Base-by-base conservation (phyloP, 1,140 invertebrate species). In the Bombus vancouverensis region DNA sequence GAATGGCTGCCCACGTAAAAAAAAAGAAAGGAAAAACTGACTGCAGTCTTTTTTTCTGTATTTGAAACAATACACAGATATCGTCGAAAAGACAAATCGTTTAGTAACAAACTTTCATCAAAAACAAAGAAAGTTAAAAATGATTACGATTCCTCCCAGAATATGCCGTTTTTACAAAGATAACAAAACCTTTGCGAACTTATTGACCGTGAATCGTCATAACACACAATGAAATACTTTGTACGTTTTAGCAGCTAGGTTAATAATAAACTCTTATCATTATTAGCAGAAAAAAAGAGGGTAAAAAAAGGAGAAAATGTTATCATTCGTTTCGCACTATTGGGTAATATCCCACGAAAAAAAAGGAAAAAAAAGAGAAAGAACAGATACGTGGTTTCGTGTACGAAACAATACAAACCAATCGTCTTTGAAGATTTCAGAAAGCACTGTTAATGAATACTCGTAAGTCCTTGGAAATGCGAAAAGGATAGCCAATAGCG, bases 401-500 rank as follows among this genome's bases (percentile, higher is more conserved):
- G 32, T 53, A 42, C 53, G 57, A n/a, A 85, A 81, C 70, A 57
- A 73, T 73, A 81, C 70, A 82, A 76, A 82, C 79, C 85, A 77
- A 81, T 83, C 59, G 34, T 71, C 32, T 70, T 71, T 44, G 71
- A 83, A 82, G 85, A 86, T 72, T 53, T 73, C 53, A 47, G 47
- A 71, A 62, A 71, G 66, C 81, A 86, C 73, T 75, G 80, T 83
- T 87, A 83, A 83, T 82, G 85, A 87, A 77, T 83, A 68, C 71
- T 81, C 83, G 78, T 57, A 74, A 87, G 86, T 72, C 82, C 86
- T 87, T 85, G 86, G 76, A 66, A 87, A 85, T 66, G 34, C 74
- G 72, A 84, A 87, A 81, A 85, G 83, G 76, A 87, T 62, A 65
- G 74, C 70, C 47, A 83, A 80, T 76, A 77, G 62, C 65, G 72